A percentile compares a stretch with the other conserved stretches of the same genome.
Conservation (phyloP, 2,797 vertebrate genomes). For the Peromyscus attwateri region DNA sequence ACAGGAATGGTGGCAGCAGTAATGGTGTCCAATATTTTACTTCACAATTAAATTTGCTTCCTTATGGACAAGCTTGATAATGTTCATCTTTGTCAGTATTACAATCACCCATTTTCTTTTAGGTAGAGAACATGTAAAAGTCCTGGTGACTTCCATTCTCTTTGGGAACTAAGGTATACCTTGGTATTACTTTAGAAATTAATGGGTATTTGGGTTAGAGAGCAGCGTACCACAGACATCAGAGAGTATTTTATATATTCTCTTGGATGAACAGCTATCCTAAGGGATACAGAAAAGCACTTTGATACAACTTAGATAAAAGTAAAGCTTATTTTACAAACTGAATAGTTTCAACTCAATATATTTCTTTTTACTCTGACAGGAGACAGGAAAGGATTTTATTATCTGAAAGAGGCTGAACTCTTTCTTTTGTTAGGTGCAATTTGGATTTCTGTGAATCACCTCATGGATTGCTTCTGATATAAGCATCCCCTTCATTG, state of each 20-base stretch:
- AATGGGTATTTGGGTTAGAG: neutral
- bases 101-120: neutral
- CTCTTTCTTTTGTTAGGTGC: slow-evolving; percentile 50
- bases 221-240: neutral
- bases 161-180: neutral
- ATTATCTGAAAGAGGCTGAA: slow-evolving; percentile 13
- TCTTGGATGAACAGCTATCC: slow-evolving; percentile 1
- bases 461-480: neutral
- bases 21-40: neutral
- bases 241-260: neutral
- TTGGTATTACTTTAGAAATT: slow-evolving; percentile 38
- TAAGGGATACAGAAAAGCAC: slow-evolving; percentile 14
- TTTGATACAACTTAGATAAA: slow-evolving; percentile 18
- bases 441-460: slow-evolving; percentile 62
- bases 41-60: slow-evolving; percentile 1
- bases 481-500: neutral
- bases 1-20: neutral
- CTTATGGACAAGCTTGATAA: neutral
- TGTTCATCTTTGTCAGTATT: neutral
- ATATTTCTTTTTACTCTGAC: neutral
- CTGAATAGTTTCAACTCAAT: slow-evolving; percentile 24
- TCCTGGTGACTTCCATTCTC: neutral
- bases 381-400: neutral
- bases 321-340: slow-evolving; percentile 33
- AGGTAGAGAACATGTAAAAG: neutral